A percentile compares a stretch with the other conserved stretches of the same genome.
Evolutionary conservation across 2,797 vertebrate genomes (phyloP).

Genomic region (Aldrovandia affinis): DNA sequence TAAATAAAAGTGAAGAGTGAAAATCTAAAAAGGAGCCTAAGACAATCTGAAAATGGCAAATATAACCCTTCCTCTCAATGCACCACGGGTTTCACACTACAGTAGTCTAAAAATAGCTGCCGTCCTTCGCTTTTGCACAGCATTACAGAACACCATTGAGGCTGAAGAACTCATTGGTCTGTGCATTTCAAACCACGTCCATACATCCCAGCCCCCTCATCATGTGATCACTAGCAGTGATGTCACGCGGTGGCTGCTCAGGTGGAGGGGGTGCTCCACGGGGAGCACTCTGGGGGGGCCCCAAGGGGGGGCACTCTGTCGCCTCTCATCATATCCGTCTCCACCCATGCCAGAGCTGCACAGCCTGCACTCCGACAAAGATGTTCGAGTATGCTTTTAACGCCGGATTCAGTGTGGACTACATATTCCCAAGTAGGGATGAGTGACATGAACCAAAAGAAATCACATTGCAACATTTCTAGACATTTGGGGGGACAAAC

Average conservation of each 20-base stretch:
- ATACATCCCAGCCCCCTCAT: background rate
- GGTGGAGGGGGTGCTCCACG: background rate
- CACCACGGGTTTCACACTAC: background rate
- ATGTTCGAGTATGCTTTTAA: background rate
- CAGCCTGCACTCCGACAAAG: background rate
- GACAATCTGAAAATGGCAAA: background rate
- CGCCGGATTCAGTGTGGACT: background rate
- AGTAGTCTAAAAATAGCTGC: slow-evolving; percentile 20
- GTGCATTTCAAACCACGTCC: background rate
- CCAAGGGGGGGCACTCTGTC: background rate
- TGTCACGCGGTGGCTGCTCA: background rate
- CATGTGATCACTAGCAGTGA: background rate
- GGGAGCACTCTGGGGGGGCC: background rate
- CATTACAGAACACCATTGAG: slow-evolving; percentile 16
- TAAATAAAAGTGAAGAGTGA: too few relatives aligned
- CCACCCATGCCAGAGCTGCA: background rate
- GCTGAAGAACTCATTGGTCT: background rate
- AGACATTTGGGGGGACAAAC: too few relatives aligned
- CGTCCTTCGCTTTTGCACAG: background rate
- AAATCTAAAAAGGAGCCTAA: background rate
- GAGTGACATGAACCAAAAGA: too few relatives aligned
- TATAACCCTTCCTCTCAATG: background rate
- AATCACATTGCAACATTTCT: too few relatives aligned
- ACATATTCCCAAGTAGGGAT: too few relatives aligned
- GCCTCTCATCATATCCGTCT: background rate